Percentiles rank a stretch among this genome's conserved stretches.
Conservation (phyloP, 2,888 invertebrate species). For the Cryptocheilus praepositus region DNA sequence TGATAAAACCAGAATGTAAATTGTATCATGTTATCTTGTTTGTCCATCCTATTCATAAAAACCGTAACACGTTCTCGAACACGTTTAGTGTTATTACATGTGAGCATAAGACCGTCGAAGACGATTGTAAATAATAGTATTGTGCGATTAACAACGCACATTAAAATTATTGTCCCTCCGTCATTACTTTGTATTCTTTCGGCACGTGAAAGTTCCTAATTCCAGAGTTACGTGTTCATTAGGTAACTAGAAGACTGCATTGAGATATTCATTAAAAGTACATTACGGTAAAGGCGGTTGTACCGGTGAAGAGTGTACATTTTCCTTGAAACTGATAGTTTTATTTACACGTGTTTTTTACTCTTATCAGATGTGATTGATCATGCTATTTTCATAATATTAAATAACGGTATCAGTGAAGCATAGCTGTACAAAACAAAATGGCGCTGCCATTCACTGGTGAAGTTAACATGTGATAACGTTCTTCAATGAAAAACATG, state of each 20-base stretch:
- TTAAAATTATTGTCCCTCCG: constrained; percentile 11
- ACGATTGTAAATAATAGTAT: constrained; percentile 33
- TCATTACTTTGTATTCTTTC: constrained; percentile 28
- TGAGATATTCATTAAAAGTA: constrained; percentile 6
- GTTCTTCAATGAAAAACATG: neutral
- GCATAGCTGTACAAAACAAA: constrained; percentile 12
- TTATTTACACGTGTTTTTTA: constrained; percentile 30
- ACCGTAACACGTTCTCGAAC: constrained; percentile 7
- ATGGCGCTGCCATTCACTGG: constrained; percentile 7
- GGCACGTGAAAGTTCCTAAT: constrained; percentile 42
- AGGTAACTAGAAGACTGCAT: constrained; percentile 21
- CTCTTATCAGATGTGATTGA: constrained; percentile 19
- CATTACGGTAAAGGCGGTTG: constrained; percentile 19
- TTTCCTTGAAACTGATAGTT: constrained; percentile 17
- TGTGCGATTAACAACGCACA: constrained; percentile 23
- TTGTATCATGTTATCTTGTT: constrained; percentile 2
- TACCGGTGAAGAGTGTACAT: constrained; percentile 21
- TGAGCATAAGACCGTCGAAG: constrained; percentile 19
- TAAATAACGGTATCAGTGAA: constrained; percentile 19
- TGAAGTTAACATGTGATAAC: constrained; percentile 10
- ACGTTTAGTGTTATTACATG: constrained; percentile 13
- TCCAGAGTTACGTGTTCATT: constrained; percentile 35
- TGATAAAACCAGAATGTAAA: too few species aligned
- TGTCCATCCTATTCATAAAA: neutral
- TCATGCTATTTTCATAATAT: constrained; percentile 31